Conservation (phyloP, 2,113 vertebrate genomes). For the Thryonomys swinderianus region DNA sequence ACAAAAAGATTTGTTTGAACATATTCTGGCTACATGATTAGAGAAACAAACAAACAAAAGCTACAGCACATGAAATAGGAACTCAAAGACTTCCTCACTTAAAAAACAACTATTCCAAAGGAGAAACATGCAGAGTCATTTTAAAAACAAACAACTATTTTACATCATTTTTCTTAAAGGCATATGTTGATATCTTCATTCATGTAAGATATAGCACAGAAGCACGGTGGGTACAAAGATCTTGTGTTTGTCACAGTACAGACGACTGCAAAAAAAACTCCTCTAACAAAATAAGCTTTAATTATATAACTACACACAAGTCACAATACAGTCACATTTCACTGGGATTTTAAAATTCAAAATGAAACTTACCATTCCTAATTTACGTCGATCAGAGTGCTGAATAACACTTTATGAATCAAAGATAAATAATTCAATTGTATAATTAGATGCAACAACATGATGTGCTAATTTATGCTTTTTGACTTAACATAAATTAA, state of each 20-base stretch:
- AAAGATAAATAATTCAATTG: conserved; percentile 11
- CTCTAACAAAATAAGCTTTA: conserved; percentile 1
- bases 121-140: neutral
- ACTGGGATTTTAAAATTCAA: conserved; percentile 35
- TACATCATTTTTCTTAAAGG: conserved; percentile 1
- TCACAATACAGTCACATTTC: neutral
- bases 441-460: conserved; percentile 50
- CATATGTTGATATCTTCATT: neutral
- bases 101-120: neutral
- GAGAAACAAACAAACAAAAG: neutral
- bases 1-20: neutral
- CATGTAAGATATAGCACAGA: neutral
- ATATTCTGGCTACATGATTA: neutral
- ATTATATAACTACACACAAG: neutral
- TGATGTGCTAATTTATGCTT: conserved; percentile 49
- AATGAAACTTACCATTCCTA: neutral
- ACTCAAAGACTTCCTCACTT: neutral
- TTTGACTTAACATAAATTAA: conserved; percentile 58
- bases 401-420: conserved; percentile 26
- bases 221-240: neutral
- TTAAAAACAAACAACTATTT: neutral
- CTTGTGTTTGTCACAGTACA: neutral
- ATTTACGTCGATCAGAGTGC: neutral
- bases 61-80: neutral
- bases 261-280: neutral